Evolutionary conservation across 2,888 invertebrate genomes (phyloP), one percentile per base, ranked within the genome.

Genomic region (Sisyra nigra): DNA sequence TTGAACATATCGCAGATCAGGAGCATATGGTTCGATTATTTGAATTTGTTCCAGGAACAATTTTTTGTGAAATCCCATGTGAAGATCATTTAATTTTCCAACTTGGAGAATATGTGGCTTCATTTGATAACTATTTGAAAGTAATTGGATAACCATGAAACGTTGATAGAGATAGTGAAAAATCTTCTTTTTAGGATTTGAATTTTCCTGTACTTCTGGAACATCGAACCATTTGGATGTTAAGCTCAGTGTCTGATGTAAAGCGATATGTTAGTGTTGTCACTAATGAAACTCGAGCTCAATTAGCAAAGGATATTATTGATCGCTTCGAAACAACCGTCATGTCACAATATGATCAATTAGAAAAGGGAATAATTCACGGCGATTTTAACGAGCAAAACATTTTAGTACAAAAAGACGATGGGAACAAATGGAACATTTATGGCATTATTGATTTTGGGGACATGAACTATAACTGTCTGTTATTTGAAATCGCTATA

Each of bases 331-430:
- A 80, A 49, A 62, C 68, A 8, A 66, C 73, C 1, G 77, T 91
- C 0, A 55, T 83, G 1, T 67, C 73, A 0, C 59, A 65, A 1
- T 54, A 69, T 2, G 61, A 69, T 0, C 63, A 67, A 30, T 63
- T 91, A 48, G 74, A 78, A 52, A 69, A 67, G 53, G 84, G 79
- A 52, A 53, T 83, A 4, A 83, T 93, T 47, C 93, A 94, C 56
- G 93, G 91, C 1, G 94, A 94, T 57, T 71, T 86, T 45, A 93
- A 93, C 57, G 91, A 92, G 55, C 84, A 85, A 59, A 94, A 94
- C 61, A 72, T 93, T 3, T 57, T 92, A 4, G 75, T 83, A 0
- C 50, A 57, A 1, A 50, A 52, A 11, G 29, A 52, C 15, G 48
- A 50, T 18, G 53, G 65, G 32, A 59, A 62, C 0, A 69, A 71